These are phyloP conservation scores for Papilio polyxenes DNA, from an alignment of 1,140 invertebrate species.

Conservation along the genomic window DNA sequence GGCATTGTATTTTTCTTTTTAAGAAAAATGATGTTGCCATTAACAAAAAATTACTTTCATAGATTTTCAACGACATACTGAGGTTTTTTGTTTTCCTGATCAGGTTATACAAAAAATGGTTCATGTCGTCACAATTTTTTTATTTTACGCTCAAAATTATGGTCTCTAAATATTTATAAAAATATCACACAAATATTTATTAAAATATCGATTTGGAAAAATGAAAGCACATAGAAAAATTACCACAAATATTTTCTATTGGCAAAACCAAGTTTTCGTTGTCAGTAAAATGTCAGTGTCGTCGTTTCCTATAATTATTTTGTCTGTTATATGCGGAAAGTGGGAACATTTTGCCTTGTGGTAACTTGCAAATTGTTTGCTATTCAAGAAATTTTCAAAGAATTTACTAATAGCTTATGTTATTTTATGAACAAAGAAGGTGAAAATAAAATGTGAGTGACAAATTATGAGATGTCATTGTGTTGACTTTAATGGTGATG, in stretches of 20 bases:
- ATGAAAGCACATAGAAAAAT: background rate
- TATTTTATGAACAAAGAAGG: constrained; percentile 8
- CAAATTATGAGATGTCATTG: constrained; percentile 43
- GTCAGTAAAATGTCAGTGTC: constrained; percentile 1
- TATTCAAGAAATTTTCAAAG: background rate
- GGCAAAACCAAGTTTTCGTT: background rate
- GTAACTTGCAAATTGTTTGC: constrained; percentile 1
- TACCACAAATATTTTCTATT: background rate
- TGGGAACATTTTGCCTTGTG: constrained; percentile 13
- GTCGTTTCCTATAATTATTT: background rate
- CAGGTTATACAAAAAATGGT: too few species aligned
- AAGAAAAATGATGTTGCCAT: too few species aligned
- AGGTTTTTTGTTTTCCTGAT: too few species aligned
- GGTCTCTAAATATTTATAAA: too few species aligned
- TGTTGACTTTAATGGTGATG: constrained; percentile 47
- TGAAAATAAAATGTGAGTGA: constrained; percentile 48
- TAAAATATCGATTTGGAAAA: too few species aligned
- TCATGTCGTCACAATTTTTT: too few species aligned
- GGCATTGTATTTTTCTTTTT: too few species aligned
- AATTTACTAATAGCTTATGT: background rate
- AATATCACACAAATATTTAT: too few species aligned
- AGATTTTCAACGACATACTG: too few species aligned
- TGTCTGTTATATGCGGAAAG: background rate
- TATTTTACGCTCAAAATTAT: too few species aligned
- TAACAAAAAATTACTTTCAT: too few species aligned